phyloP scores from a whole-genome alignment of 2,888 invertebrate genomes.

The Pheosia gnoma region DNA sequence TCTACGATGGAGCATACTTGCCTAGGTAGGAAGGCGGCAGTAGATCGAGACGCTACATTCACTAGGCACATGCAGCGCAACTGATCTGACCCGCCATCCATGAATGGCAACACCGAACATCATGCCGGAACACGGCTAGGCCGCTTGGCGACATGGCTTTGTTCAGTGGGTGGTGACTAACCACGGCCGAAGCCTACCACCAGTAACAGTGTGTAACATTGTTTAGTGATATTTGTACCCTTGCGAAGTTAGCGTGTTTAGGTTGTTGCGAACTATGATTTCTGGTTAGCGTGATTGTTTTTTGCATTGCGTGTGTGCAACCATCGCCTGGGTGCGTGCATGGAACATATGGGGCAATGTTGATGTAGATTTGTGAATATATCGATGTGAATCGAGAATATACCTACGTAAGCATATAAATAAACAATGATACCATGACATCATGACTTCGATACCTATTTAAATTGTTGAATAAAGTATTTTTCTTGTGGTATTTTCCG shows the following conservation, averaged over 20 bases:
- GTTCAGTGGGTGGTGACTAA: no score
- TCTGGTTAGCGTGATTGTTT: conserved; percentile 4
- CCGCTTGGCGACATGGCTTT: no score
- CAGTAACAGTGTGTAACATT: conserved; percentile 26
- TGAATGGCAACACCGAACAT: no score
- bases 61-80: no score
- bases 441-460: not conserved
- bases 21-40: no score
- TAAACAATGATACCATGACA: not conserved
- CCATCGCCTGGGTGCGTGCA: conserved; percentile 17
- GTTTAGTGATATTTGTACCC: conserved; percentile 21
- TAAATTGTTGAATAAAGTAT: not conserved
- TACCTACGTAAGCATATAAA: not conserved
- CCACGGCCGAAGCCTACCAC: no score
- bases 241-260: conserved; percentile 13
- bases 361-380: not conserved
- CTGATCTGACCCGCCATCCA: no score
- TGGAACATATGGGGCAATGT: not conserved
- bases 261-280: not conserved
- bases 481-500: not conserved
- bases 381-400: not conserved
- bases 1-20: conserved; percentile 18
- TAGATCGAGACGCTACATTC: no score
- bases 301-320: conserved; percentile 9
- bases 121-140: no score